phyloP scores from a whole-genome alignment of 2,888 invertebrate species.

The Drosophila parthenogenetica region DNA sequence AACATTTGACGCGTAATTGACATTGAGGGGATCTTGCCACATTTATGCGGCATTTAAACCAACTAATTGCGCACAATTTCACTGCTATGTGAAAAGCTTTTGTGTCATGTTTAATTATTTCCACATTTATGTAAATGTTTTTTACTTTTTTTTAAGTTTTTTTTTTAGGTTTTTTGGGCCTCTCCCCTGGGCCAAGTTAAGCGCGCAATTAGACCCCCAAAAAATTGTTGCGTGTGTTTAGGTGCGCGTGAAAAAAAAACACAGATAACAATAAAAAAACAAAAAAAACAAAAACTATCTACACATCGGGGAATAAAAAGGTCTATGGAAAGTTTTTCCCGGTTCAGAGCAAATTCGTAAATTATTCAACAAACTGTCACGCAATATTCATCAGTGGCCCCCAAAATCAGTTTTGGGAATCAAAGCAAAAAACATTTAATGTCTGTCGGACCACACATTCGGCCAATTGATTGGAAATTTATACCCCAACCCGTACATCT shows the following conservation, averaged over 20 bases:
- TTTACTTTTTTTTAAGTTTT: neutral
- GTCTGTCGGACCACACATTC: conserved; percentile 56
- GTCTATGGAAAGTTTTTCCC: conserved; percentile 43
- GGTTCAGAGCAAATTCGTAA: conserved; percentile 66
- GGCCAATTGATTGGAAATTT: conserved; percentile 64
- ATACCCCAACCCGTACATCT: neutral
- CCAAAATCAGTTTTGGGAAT: conserved; percentile 57
- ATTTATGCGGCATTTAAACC: conserved; percentile 83
- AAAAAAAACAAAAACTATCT: neutral
- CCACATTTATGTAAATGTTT: conserved; percentile 74
- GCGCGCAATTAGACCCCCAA: conserved; percentile 73
- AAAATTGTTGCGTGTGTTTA: conserved; percentile 78
- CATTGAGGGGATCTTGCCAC: conserved; percentile 55
- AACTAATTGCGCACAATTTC: conserved; percentile 79
- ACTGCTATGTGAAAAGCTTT: conserved; percentile 66
- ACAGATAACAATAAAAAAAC: conserved; percentile 23
- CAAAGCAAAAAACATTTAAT: conserved; percentile 67
- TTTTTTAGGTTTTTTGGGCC: conserved; percentile 12
- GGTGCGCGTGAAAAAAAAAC: conserved; percentile 72
- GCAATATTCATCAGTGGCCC: conserved; percentile 62
- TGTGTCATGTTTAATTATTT: conserved; percentile 80
- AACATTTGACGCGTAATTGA: conserved; percentile 72
- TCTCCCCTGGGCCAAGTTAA: conserved; percentile 46
- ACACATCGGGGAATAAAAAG: conserved; percentile 6
- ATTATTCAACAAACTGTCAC: conserved; percentile 82